These are phyloP conservation scores for Mionectes macconnelli DNA, from an alignment of 2,113 vertebrate genomes.

Conservation along the genomic window DNA sequence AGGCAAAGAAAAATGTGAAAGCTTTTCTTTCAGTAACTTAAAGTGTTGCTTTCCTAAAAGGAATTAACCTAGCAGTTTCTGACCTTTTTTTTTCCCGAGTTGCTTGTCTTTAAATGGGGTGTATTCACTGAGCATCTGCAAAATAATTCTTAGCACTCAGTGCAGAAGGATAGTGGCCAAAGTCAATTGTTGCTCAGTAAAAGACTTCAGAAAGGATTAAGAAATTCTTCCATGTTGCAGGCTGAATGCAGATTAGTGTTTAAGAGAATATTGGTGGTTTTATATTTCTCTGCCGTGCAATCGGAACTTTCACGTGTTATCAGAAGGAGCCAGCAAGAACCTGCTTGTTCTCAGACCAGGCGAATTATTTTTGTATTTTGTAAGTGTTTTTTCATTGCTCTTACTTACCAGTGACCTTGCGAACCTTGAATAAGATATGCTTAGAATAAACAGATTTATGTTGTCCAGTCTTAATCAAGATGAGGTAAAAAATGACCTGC, in stretches of 20 bases:
- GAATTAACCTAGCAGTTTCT: background rate
- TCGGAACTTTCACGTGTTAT: background rate
- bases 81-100: background rate
- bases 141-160: background rate
- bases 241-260: background rate
- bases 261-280: background rate
- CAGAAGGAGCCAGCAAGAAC: background rate
- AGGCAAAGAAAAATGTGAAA: background rate
- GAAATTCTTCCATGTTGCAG: background rate
- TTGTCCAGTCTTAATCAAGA: background rate
- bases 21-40: background rate
- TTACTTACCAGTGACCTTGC: background rate
- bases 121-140: background rate
- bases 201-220: background rate
- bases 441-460: background rate
- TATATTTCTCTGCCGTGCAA: background rate
- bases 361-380: background rate
- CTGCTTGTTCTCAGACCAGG: background rate
- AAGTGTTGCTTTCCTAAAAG: background rate
- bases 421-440: background rate
- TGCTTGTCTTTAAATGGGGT: background rate
- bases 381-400: background rate
- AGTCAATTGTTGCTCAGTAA: background rate
- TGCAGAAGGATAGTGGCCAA: background rate
- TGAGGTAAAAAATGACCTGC: background rate